Percentiles rank a stretch among this genome's conserved stretches.
phyloP scores from a whole-genome alignment of 53 echinoderm and acorn worm genomes.

The Echinarachnius parma region DNA sequence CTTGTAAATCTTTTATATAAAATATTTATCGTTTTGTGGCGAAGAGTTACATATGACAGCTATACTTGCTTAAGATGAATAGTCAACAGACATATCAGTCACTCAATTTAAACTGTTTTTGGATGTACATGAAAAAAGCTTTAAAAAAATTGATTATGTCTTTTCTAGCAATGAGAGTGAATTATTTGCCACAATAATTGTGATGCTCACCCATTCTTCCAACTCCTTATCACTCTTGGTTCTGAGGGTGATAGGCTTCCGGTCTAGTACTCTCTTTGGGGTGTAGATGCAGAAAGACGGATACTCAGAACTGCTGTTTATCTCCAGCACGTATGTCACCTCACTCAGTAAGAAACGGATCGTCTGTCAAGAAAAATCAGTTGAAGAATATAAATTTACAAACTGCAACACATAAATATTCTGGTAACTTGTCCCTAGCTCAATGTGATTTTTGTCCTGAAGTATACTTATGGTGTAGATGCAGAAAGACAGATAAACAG shows the following conservation, averaged over 20 bases:
- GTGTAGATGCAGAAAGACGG: conserved; percentile 90
- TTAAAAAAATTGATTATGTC: no score
- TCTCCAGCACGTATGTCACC: conserved; percentile 76
- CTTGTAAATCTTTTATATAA: not conserved
- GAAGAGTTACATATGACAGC: not conserved
- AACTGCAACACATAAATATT: no score
- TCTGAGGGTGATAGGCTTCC: conserved; percentile 72
- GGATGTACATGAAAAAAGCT: no score
- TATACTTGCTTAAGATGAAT: no score
- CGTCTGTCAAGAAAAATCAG: conserved; percentile 62
- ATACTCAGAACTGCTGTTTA: conserved; percentile 53
- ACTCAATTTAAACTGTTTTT: no score
- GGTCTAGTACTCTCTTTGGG: conserved; percentile 74
- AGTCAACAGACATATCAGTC: no score
- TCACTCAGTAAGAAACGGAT: conserved; percentile 71
- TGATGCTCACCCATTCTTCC: conserved; percentile 85
- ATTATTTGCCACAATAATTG: no score
- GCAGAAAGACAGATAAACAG: conserved; percentile 69
- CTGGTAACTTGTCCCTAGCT: no score
- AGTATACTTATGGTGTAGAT: no score
- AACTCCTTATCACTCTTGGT: conserved; percentile 74
- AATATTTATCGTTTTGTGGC: not conserved
- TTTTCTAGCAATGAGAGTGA: no score
- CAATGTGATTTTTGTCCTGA: no score
- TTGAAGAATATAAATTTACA: no score